Evolutionary conservation across 2,888 invertebrate genomes (phyloP), one percentile per base, ranked within the genome.

Genomic region (Nephrotoma guestfalica): DNA sequence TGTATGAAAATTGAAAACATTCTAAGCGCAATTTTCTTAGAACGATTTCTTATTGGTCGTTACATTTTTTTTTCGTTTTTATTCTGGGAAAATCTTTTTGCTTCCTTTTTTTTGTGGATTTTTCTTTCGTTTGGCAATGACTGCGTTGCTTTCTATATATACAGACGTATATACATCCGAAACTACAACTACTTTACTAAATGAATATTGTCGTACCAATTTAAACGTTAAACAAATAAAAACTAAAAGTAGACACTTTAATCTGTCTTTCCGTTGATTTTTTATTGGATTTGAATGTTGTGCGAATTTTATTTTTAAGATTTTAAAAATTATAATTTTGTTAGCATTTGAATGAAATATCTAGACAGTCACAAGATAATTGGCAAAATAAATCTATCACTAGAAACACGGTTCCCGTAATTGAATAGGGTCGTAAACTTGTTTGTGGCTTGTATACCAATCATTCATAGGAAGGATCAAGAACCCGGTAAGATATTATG

Each of bases 31-130:
- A 87, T 88, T 88, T 88, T 86, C 87, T 87, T 83, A 85, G 88
- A 89, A 89, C 89, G 89, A 88, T 88, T 89, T 89, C 89, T 89
- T 89, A 89, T 89, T 89, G 89, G 89, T 89, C 89, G 89, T 89
- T 84, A 84, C 71, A 71, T 9, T 71, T 71, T 71, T 71, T 71
- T 71, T 71, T 71, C 71, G 71, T 30, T 88, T 87, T 87, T 88
- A 87, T 88, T 88, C 88, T 86, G 87, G 87, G 87, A 87, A 88
- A 71, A 30, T 30, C 71, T 30, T 71, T 71, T 30, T 18, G 18
- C 9, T 30, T 13, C 30, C 71, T 9, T 71, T 71, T 30, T 71
- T 71, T 30, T 9, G 71, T 71, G 71, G 11, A 71, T 71, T 9
- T 71, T 18, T 87, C 86, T 87, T 88, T 87, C 40, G 40, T 4